Conservation (phyloP, 2,113 vertebrate genomes). For the Dendrocopos noguchii region DNA sequence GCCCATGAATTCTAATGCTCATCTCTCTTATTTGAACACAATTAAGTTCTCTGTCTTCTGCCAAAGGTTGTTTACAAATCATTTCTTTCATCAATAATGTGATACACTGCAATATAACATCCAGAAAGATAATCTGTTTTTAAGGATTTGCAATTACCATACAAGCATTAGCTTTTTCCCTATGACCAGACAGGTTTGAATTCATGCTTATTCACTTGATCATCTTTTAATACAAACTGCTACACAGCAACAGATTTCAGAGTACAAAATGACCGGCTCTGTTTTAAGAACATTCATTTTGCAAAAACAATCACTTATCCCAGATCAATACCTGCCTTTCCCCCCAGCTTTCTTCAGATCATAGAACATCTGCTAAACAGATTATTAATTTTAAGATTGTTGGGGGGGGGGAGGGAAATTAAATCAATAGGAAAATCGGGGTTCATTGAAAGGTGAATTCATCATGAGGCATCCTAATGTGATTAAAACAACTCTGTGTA, state of each 20-base stretch:
- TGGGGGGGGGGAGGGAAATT: neutral
- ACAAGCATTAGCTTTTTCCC: conserved; percentile 57
- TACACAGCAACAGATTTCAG: conserved; percentile 27
- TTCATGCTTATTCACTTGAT: conserved; percentile 36
- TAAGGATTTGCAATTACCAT: conserved; percentile 77
- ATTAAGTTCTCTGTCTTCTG: conserved; percentile 73
- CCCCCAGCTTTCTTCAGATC: neutral
- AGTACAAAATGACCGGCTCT: neutral
- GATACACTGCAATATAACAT: conserved; percentile 52
- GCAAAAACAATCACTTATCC: neutral
- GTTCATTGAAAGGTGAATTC: neutral
- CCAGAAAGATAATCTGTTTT: conserved; percentile 76
- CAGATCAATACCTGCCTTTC: neutral
- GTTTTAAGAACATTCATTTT: conserved; percentile 32
- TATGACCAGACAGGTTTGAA: conserved; percentile 42
- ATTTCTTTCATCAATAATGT: conserved; percentile 67
- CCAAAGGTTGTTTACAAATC: conserved; percentile 77
- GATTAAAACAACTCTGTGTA: neutral
- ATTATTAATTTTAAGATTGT: conserved; percentile 21
- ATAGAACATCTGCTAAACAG: neutral
- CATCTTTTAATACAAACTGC: neutral
- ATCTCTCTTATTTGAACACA: conserved; percentile 74
- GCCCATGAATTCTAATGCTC: conserved; percentile 68
- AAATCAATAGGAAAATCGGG: neutral
- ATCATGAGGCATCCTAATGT: no score